Evolutionary conservation across 2,113 vertebrate genomes (phyloP).

Genomic region (Vulpes vulpes): DNA sequence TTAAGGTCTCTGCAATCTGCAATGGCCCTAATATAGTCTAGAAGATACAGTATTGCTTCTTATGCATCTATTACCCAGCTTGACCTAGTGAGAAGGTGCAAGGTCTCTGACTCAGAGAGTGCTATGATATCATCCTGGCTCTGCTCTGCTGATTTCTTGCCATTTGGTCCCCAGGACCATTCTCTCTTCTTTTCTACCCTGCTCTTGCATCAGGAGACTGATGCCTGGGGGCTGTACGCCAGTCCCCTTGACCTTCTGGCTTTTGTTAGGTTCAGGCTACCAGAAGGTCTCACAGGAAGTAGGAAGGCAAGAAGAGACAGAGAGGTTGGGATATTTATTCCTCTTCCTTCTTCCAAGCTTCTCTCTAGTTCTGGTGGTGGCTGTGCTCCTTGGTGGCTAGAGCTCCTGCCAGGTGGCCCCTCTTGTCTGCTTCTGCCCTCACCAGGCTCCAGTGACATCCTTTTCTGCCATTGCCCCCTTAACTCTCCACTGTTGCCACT

Average conservation of each 20-base stretch:
- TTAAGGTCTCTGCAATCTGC: neutral
- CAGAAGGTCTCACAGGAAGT: neutral
- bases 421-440: neutral
- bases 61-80: neutral
- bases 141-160: no score
- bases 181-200: neutral
- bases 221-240: neutral
- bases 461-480: neutral
- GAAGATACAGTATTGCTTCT: neutral
- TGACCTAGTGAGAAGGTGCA: neutral
- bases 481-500: neutral
- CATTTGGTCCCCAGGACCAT: neutral
- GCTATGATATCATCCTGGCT: neutral
- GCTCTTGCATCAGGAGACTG: neutral
- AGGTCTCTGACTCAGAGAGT: neutral
- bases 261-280: neutral
- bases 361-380: neutral
- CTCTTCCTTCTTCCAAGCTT: neutral
- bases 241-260: neutral
- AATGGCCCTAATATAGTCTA: neutral
- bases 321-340: no score
- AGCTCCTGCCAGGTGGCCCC: neutral
- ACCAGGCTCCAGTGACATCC: neutral
- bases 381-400: neutral
- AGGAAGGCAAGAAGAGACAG: neutral